Evolutionary conservation across 2,888 invertebrate genomes (phyloP).

Genomic region (Tenthredo amoena): DNA sequence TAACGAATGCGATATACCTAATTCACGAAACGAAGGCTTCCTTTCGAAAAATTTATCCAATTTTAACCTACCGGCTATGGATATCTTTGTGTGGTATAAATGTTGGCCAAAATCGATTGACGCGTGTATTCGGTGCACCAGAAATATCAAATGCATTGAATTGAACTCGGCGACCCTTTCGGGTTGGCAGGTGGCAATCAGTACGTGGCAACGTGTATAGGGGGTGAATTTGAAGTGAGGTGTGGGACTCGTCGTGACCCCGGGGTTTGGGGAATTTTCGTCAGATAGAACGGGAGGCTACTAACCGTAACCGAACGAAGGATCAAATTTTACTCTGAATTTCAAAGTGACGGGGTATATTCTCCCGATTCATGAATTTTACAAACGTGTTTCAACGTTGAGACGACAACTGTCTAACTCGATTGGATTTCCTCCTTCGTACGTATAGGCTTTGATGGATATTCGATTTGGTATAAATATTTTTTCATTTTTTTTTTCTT

Average conservation of each 20-base stretch:
- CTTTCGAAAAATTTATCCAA: not conserved
- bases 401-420: conserved; percentile 28
- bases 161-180: conserved; percentile 13
- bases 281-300: not conserved
- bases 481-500: not conserved
- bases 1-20: not conserved
- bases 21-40: not conserved
- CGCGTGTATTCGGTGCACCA: not conserved
- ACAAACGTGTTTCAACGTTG: conserved; percentile 23
- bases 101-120: not conserved
- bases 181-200: conserved; percentile 42
- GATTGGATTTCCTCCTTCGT: not conserved
- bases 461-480: not conserved
- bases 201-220: not conserved
- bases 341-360: conserved; percentile 12
- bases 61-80: not conserved
- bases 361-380: conserved; percentile 37
- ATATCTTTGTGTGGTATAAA: not conserved
- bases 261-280: not conserved
- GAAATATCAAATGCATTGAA: conserved; percentile 48
- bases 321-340: conserved; percentile 45
- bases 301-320: conserved; percentile 24
- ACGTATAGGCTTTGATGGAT: not conserved
- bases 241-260: not conserved
- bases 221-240: not conserved